Evolutionary conservation across 1,140 invertebrate genomes (phyloP).

Genomic region (Euwallacea similis): DNA sequence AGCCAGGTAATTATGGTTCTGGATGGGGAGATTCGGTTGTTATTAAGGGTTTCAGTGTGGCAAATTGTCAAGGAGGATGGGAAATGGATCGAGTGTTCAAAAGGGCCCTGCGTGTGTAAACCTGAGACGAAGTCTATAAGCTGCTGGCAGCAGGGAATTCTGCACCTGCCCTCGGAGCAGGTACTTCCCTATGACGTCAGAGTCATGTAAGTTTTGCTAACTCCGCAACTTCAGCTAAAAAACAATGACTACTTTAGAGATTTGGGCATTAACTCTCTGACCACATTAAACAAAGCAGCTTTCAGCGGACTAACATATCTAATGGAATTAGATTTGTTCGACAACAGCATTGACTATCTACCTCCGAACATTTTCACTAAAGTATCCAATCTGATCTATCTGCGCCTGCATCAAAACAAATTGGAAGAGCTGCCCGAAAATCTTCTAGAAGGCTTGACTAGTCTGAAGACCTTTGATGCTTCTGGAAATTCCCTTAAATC

Average conservation of each 20-base stretch:
- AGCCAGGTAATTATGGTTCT: constrained; percentile 59
- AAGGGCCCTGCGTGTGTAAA: constrained; percentile 70
- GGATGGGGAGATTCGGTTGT: background rate
- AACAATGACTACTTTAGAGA: constrained; percentile 8
- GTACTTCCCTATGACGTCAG: constrained; percentile 69
- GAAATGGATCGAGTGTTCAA: constrained; percentile 71
- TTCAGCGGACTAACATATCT: constrained; percentile 70
- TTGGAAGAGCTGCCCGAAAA: constrained; percentile 68
- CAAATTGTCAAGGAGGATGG: constrained; percentile 61
- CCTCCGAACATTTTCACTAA: constrained; percentile 73
- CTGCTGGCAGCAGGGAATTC: constrained; percentile 71
- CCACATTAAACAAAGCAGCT: constrained; percentile 72
- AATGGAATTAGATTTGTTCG: constrained; percentile 74
- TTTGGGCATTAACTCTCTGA: constrained; percentile 67
- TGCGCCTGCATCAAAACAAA: constrained; percentile 75
- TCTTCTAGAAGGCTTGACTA: constrained; percentile 66
- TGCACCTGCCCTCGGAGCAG: constrained; percentile 66
- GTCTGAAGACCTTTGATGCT: constrained; percentile 71
- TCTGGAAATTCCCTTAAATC: constrained; percentile 70
- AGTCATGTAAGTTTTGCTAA: constrained; percentile 61
- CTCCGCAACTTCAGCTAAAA: background rate
- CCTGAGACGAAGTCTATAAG: constrained; percentile 66
- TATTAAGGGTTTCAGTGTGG: constrained; percentile 61
- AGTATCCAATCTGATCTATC: constrained; percentile 68
- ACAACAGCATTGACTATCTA: constrained; percentile 76